Base-by-base conservation (phyloP, 2,797 vertebrate species). In the Liasis olivaceus region DNA sequence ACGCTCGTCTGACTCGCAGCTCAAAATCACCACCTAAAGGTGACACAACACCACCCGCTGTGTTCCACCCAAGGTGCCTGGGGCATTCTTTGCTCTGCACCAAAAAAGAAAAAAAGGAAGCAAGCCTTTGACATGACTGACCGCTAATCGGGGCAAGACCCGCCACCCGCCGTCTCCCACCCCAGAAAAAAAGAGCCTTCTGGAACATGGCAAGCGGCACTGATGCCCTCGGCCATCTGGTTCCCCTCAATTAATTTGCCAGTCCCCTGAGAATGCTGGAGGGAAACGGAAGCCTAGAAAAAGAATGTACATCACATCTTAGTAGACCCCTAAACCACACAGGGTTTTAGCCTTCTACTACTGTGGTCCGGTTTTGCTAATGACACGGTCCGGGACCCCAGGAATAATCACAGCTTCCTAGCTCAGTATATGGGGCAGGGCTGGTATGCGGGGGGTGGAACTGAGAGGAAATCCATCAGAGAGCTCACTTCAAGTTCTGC, bases 211-310 rank as follows among this genome's bases (percentile, higher is more conserved):
- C 66, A 36, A 4, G 36, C 31, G 8, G 28, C n/a, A 17, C 20
- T 0, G 6, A 96, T 96, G 93, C 95, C 95, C 93, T 96, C 90
- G 89, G 94, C 95, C 96, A 96, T 95, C 96, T 96, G 95, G 94
- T 93, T 96, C 95, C 94, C 95, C 95, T 94, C 95, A 95, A 94
- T 96, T 95, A 89, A 95, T 95, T 95, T 95, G 42, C 93, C 94
- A 63, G 0, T 96, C 96, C 94, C 96, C 90, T 93, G 96, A 95
- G 96, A 92, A 91, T 92, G 91, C n/a, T 93, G 93, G 87, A 91
- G 88, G 94, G 91, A 87, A 94, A 91, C 20, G 2, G 58, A 64
- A 58, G 56, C 62, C 89, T 85, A n/a, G 0, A 51, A 0, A 93
- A 96, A 95, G 96, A 95, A 96, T 96, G 96, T 95, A 60, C 60